These are phyloP conservation scores for Lophotriccus pileatus DNA, from an alignment of 2,797 vertebrate genomes.

Conservation along the genomic window DNA sequence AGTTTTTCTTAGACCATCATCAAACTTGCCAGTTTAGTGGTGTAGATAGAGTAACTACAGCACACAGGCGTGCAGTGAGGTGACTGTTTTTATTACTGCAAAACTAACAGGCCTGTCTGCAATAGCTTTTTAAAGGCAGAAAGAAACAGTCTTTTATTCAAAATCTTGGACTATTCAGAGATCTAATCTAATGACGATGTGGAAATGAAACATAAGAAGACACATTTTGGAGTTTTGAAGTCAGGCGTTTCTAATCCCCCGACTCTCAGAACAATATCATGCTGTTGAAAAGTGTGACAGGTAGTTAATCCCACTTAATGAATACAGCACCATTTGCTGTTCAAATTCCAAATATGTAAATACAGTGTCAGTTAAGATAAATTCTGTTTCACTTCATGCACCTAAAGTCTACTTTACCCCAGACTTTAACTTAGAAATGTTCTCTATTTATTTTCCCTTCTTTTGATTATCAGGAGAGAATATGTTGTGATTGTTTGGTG, in stretches of 20 bases:
- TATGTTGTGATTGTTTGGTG: background rate
- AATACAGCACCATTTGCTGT: background rate
- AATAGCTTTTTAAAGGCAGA: background rate
- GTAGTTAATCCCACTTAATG: constrained; percentile 10
- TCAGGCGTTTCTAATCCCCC: background rate
- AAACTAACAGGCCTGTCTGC: background rate
- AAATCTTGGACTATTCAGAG: background rate
- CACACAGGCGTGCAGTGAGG: background rate
- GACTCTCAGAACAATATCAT: background rate
- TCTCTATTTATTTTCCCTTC: fast-evolving
- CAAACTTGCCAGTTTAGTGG: background rate
- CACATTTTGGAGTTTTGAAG: background rate
- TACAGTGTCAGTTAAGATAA: background rate
- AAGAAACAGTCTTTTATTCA: background rate
- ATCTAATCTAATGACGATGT: background rate
- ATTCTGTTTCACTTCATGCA: background rate
- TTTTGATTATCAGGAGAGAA: background rate
- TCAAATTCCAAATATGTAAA: background rate
- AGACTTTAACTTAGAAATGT: background rate
- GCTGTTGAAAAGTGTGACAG: constrained; percentile 26
- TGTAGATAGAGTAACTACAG: background rate
- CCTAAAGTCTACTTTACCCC: background rate
- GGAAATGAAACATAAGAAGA: background rate
- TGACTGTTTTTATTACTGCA: background rate
- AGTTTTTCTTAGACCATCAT: background rate